Evolutionary conservation across 2,113 vertebrate species (phyloP), one percentile per base, ranked within the genome.

Genomic region (Poeciliopsis retropinna): DNA sequence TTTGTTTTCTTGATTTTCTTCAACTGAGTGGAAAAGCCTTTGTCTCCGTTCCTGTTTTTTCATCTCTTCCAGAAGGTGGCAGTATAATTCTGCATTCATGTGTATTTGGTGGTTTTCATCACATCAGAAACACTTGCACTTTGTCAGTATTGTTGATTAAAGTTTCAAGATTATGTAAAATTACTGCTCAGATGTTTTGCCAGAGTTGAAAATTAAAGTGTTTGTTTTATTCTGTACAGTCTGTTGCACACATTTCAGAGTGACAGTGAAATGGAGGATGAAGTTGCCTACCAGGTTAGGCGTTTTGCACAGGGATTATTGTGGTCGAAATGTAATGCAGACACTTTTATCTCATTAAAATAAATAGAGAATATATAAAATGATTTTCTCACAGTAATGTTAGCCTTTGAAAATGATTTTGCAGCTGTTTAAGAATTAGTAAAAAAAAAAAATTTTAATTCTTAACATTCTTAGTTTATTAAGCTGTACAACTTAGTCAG

Each of bases 11-110:
- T 62, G 29, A 30, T 30, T 30, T 30, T 62, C 13, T 65, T 65
- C 22, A 65, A n/a, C 39, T 4, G n/a, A 2, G 22, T 51, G 17
- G 3, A 25, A 31, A 19, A 2, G 22, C 12, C 9, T 8, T 47
- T 47, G 44, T 47, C 17, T 22, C 17, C 5, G 19, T 41, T 41
- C 39, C 39, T 31, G 7, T 67, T 39, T 63, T 73, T 74, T 73
- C 5, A 25, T 60, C 44, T 70, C 64, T 39, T 77, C 79, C 92
- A 91, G 81, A 75, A 44, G 87, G 68, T 84, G 90, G 88, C 75
- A 64, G 66, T 79, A 71, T 67, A 68, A 60, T 78, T 80, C 72
- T 73, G 30, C 70, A 60, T 75, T 75, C 72, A 63, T 63, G 47
- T 44, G 14, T 3, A n/a, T 6, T 10, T 3, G 25, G 51, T 78